Evolutionary conservation across 1,140 invertebrate genomes (phyloP).

Genomic region (silkworm (Bombyx mori)): ASM3026992v2 NC_085135.1:727001-727500

Average conservation of each 20-base stretch:
- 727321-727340: conserved; percentile 15
- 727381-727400: conserved; percentile 1
- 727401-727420: too few species aligned
- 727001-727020: conserved; percentile 13
- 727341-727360: conserved; percentile 10
- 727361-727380: conserved; percentile 16
- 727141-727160: conserved; percentile 10
- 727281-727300: conserved; percentile 18
- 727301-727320: conserved; percentile 23
- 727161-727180: conserved; percentile 19
- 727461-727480: too few species aligned
- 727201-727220: conserved; percentile 15
- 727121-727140: conserved; percentile 14
- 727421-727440: too few species aligned
- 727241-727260: conserved; percentile 17
- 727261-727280: conserved; percentile 16
- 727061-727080: conserved; percentile 10
- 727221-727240: conserved; percentile 13
- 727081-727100: conserved; percentile 16
- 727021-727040: conserved; percentile 15
- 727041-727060: conserved; percentile 4
- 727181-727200: conserved; percentile 18
- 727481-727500: too few species aligned
- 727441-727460: too few species aligned
- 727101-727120: conserved; percentile 13